Conservation (phyloP, 2,113 vertebrate species). For the Hydrochoerus hydrochaeris region DNA sequence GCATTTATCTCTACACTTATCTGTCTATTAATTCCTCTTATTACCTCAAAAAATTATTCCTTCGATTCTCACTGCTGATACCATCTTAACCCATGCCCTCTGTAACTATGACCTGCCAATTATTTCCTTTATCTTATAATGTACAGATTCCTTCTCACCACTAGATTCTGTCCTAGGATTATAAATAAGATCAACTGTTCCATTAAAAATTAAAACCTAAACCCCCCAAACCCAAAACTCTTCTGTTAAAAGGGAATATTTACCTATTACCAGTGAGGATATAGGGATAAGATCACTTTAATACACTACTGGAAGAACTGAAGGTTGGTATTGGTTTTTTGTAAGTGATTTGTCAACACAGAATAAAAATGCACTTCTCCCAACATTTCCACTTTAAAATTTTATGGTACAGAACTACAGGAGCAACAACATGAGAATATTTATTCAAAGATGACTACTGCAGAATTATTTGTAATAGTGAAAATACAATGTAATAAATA, state of each 20-base stretch:
- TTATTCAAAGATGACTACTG: background rate
- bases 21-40: background rate
- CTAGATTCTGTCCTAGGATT: background rate
- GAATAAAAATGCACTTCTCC: background rate
- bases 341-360: background rate
- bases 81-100: background rate
- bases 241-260: background rate
- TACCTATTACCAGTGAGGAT: background rate
- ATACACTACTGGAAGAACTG: background rate
- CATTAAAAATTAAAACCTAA: constrained; percentile 40
- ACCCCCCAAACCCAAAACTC: background rate
- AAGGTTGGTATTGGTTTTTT: background rate
- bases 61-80: constrained; percentile 2
- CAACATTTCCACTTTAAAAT: constrained; percentile 42
- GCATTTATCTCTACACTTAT: background rate
- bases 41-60: background rate
- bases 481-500: background rate
- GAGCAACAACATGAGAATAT: background rate
- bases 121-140: background rate
- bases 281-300: background rate
- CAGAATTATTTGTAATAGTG: constrained; percentile 21
- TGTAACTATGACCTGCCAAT: background rate
- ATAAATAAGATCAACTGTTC: background rate
- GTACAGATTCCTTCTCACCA: constrained; percentile 6
- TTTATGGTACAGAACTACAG: constrained; percentile 1